These are phyloP conservation scores for Monochamus alternatus DNA, from an alignment of 2,888 invertebrate genomes.

Conservation along the genomic window DNA sequence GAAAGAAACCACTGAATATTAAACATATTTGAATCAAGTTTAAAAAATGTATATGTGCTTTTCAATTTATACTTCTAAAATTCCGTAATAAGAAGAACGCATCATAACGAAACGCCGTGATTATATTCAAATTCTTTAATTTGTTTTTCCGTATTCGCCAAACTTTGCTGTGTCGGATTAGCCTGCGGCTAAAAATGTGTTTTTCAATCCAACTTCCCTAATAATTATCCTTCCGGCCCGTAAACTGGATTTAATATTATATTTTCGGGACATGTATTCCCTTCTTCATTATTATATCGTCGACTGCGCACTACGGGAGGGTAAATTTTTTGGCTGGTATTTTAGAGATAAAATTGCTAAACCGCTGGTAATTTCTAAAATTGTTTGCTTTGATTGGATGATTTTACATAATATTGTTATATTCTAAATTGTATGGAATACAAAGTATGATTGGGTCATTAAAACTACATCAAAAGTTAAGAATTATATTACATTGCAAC, in stretches of 20 bases:
- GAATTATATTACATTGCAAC: too few relatives aligned
- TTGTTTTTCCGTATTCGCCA: constrained; percentile 6
- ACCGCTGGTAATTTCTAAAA: too few relatives aligned
- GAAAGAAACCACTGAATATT: too few relatives aligned
- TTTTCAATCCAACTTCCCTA: constrained; percentile 11
- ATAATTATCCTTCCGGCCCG: constrained; percentile 7
- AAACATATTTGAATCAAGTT: background rate
- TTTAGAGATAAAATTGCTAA: too few relatives aligned
- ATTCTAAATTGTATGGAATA: too few relatives aligned
- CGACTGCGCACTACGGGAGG: background rate
- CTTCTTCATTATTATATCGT: background rate
- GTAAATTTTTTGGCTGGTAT: too few relatives aligned
- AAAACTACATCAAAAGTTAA: too few relatives aligned
- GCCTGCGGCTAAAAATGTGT: constrained; percentile 7
- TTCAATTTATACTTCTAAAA: background rate
- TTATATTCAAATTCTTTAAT: constrained; percentile 12
- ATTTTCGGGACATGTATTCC: background rate
- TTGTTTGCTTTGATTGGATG: too few relatives aligned
- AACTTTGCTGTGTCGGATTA: constrained; percentile 8
- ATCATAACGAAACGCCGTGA: background rate
- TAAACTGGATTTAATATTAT: constrained; percentile 12
- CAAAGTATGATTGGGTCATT: too few relatives aligned
- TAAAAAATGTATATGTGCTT: background rate
- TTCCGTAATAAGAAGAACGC: background rate
- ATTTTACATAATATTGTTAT: too few relatives aligned